Base-by-base conservation (phyloP, 2,888 invertebrate species). In the Hipparchia sbordonii region DNA sequence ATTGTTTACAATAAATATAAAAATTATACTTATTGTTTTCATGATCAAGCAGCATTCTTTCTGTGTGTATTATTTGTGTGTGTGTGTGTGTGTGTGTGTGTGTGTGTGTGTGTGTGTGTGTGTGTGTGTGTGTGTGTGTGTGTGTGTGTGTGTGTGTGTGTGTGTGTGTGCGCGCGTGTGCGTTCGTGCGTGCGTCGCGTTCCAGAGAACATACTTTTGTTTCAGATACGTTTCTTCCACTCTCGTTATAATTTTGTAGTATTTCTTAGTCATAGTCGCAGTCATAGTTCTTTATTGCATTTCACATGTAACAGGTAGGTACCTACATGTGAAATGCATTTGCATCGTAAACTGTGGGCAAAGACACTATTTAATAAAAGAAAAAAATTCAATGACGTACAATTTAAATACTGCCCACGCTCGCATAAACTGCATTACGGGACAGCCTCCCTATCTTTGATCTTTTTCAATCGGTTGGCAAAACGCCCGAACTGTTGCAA, bases 401-500 rank as follows among this genome's bases (percentile, higher is more conserved):
- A 65, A 52, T 52, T 65, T 23, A 51, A 33, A 51, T 12, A 63
- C 63, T 51, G 23, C 63, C 63, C 63, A 63, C 63, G 63, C 63
- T 12, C 23, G 6, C 51, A 52, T 65, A 65, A 65, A 52, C 51
- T 65, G 63, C 63, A 65, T 65, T 65, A 65, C 51, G 33, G 63
- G 63, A 65, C 63, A 65, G 9, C 63, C 63, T 23, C 52, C 33
- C 10, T 12, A 65, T 65, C 63, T 63, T 23, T 33, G 51, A 65
- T 65, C 51, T 52, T 52, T 63, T 63, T 63, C 51, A 51, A 23
- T 63, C 48, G 7, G 51, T 51, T 51, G 63, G 63, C 51, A 65
- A 52, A 23, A 65, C 10, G 63, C 67, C 66, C 39, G 45, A 66
- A 54, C 33, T 56, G 54, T 67, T 67, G 56, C 67, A 56, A 67